phyloP scores from a whole-genome alignment of 2,113 vertebrate genomes.

The Irena cyanogastra region DNA sequence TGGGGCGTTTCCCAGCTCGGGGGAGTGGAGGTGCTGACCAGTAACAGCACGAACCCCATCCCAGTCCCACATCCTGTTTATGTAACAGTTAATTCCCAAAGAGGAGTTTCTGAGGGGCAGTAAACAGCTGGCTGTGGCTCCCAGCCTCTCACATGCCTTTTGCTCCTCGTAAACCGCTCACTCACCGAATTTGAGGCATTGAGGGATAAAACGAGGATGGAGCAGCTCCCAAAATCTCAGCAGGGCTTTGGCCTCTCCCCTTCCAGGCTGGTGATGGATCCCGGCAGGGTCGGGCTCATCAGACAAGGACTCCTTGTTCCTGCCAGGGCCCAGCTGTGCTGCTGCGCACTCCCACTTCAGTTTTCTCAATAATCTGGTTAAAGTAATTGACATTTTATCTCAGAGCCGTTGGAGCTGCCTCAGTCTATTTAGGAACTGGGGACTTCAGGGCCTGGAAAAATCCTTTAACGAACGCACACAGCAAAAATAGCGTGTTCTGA shows the following conservation, averaged over 20 bases:
- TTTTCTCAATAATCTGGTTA: slow-evolving; percentile 56
- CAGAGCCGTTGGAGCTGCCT: neutral
- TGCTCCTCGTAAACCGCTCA: neutral
- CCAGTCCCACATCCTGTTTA: slow-evolving; percentile 47
- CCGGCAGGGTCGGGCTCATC: neutral
- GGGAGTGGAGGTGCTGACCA: neutral
- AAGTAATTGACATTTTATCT: slow-evolving; percentile 62
- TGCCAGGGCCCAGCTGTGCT: slow-evolving; percentile 40
- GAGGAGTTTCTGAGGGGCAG: neutral
- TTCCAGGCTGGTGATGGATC: neutral
- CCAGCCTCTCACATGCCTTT: neutral
- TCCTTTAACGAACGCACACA: neutral
- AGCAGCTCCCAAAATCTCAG: neutral
- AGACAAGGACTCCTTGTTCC: slow-evolving; percentile 49
- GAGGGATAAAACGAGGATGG: neutral
- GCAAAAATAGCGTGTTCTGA: neutral
- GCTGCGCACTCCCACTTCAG: neutral
- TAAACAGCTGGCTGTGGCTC: slow-evolving; percentile 17
- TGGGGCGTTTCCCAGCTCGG: slow-evolving; percentile 28
- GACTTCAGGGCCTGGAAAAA: slow-evolving; percentile 27
- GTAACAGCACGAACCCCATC: neutral
- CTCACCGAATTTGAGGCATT: neutral
- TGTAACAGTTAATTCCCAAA: neutral
- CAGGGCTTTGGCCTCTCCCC: neutral
- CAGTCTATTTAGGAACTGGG: neutral